Evolutionary conservation across 2,113 vertebrate species (phyloP).

Genomic region (Cepphus grylle): DNA sequence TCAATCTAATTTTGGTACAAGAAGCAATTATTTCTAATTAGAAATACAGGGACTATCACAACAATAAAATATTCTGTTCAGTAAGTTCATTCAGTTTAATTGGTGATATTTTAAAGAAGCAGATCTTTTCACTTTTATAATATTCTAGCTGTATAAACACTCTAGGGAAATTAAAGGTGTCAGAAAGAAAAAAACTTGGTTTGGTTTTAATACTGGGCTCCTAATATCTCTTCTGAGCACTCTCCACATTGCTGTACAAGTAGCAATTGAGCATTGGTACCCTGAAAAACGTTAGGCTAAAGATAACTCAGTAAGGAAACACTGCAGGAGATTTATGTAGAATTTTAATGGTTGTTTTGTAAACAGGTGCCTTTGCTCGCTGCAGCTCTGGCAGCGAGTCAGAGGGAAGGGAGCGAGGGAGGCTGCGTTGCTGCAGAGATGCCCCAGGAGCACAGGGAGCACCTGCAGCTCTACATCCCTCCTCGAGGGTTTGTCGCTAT

Average conservation of each 20-base stretch:
- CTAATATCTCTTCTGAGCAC: background rate
- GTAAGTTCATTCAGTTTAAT: background rate
- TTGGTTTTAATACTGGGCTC: background rate
- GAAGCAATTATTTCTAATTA: background rate
- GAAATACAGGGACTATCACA: background rate
- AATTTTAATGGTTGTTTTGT: background rate
- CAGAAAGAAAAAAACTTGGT: background rate
- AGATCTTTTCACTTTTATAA: background rate
- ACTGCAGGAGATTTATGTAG: background rate
- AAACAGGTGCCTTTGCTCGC: background rate
- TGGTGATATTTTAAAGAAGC: background rate
- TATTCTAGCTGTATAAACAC: background rate
- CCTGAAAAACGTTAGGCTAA: background rate
- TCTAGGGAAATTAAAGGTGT: background rate
- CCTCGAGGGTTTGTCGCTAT: fast-evolving
- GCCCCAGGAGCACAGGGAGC: background rate
- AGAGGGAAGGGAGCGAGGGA: fast-evolving
- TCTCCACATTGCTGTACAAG: background rate
- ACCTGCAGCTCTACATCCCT: fast-evolving
- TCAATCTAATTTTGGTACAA: background rate
- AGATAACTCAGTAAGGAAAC: background rate
- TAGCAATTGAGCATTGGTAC: background rate
- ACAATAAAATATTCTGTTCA: background rate
- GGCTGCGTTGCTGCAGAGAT: background rate
- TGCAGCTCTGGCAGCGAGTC: background rate